Conservation (phyloP, 2,113 vertebrate species). For the Montifringilla adamsi region DNA sequence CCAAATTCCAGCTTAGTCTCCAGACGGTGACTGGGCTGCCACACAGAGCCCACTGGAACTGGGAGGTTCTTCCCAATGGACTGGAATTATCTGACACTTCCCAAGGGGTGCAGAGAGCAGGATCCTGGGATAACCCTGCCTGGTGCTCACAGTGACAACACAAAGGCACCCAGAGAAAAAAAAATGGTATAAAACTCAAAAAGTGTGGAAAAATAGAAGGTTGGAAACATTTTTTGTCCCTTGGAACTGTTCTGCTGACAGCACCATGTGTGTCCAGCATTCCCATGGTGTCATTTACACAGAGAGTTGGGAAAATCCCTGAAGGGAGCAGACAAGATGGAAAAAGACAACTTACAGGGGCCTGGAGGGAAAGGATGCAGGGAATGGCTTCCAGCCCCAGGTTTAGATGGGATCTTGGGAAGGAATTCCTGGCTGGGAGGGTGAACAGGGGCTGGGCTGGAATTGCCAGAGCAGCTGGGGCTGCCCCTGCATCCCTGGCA, state of each 20-base stretch:
- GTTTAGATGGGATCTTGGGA: neutral
- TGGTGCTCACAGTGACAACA: neutral
- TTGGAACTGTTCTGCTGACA: neutral
- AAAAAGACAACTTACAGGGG: neutral
- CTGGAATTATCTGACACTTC: neutral
- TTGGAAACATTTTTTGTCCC: neutral
- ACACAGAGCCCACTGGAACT: neutral
- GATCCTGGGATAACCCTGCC: neutral
- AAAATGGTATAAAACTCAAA: neutral
- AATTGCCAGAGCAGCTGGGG: neutral
- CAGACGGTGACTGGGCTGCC: neutral
- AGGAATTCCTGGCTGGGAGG: neutral
- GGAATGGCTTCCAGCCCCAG: neutral
- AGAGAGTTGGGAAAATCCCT: neutral
- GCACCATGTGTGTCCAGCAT: rapidly evolving
- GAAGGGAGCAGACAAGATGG: neutral
- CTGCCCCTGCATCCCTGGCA: neutral
- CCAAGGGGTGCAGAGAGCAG: neutral
- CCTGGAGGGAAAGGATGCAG: neutral
- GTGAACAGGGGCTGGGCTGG: neutral
- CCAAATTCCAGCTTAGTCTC: neutral
- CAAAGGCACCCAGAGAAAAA: neutral
- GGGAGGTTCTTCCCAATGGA: neutral
- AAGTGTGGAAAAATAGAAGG: rapidly evolving
- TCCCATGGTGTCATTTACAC: neutral